Evolutionary conservation across 2,888 invertebrate species (phyloP).

Genomic region (Plutella xylostella): DNA sequence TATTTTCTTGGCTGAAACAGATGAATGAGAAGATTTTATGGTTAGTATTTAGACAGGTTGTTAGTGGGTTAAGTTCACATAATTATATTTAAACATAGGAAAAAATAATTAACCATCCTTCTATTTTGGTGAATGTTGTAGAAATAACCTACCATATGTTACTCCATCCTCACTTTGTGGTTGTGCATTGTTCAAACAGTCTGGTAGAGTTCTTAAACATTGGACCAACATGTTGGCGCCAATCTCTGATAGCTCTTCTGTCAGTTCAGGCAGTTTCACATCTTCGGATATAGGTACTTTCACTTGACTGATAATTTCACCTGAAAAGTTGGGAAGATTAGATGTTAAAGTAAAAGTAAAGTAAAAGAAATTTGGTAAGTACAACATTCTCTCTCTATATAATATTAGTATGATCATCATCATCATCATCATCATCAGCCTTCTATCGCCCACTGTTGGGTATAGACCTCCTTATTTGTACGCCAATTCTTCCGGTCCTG

Average conservation of each 20-base stretch:
- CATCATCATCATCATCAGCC: too few relatives aligned
- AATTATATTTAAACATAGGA: not conserved
- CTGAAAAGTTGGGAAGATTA: slow-evolving; percentile 31
- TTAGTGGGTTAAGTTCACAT: not conserved
- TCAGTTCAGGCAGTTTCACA: slow-evolving; percentile 75
- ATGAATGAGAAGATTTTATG: not conserved
- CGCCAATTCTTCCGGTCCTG: too few relatives aligned
- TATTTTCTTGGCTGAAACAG: slow-evolving; percentile 80
- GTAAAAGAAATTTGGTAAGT: not conserved
- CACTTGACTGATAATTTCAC: slow-evolving; percentile 72
- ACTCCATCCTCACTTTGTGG: slow-evolving; percentile 73
- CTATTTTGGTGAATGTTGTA: too few relatives aligned
- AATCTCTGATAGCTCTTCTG: slow-evolving; percentile 71
- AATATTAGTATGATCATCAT: too few relatives aligned
- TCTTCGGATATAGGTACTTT: slow-evolving; percentile 65
- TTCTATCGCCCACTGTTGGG: too few relatives aligned
- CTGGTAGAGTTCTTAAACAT: slow-evolving; percentile 71
- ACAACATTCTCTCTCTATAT: not conserved
- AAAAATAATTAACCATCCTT: not conserved
- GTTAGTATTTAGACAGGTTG: not conserved
- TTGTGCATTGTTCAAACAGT: slow-evolving; percentile 64
- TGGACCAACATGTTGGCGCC: slow-evolving; percentile 77
- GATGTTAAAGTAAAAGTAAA: not conserved
- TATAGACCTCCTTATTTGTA: too few relatives aligned
- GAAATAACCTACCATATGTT: slow-evolving; percentile 74